These are phyloP conservation scores for Spodoptera frugiperda DNA, from an alignment of 1,140 invertebrate genomes.

Conservation along the genomic window DNA sequence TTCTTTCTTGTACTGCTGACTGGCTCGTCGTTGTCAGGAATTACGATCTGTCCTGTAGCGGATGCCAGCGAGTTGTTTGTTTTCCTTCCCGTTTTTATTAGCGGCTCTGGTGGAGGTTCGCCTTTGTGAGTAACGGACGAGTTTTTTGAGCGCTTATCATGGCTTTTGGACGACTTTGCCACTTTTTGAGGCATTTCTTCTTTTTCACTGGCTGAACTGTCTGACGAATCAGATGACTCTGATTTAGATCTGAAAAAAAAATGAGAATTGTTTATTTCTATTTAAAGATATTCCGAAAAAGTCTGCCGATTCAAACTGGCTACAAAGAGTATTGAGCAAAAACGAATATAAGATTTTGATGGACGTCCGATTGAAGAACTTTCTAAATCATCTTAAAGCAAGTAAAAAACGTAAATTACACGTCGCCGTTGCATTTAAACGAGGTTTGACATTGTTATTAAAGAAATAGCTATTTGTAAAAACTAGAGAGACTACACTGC, in stretches of 20 bases:
- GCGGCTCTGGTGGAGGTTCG: conserved; percentile 80
- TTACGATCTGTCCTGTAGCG: conserved; percentile 93
- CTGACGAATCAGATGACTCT: conserved; percentile 67
- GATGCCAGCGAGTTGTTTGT: conserved; percentile 95
- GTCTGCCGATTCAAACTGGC: neutral
- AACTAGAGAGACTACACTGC: too few relatives aligned
- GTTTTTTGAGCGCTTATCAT: conserved; percentile 76
- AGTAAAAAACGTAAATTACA: too few relatives aligned
- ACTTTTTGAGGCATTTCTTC: conserved; percentile 76
- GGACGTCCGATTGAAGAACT: too few relatives aligned
- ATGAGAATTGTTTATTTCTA: neutral
- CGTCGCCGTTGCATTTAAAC: too few relatives aligned
- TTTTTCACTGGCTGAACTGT: conserved; percentile 65
- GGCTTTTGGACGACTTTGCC: conserved; percentile 60
- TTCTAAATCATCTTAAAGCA: too few relatives aligned
- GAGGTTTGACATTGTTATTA: too few relatives aligned
- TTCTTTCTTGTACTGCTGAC: conserved; percentile 86
- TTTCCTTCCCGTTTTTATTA: conserved; percentile 90
- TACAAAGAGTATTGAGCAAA: too few relatives aligned
- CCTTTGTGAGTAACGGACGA: conserved; percentile 79
- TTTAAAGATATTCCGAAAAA: too few relatives aligned
- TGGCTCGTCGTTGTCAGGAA: conserved; percentile 87
- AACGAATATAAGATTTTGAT: too few relatives aligned
- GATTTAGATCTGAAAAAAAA: conserved; percentile 66
- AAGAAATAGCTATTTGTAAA: too few relatives aligned